These are phyloP conservation scores for Sebastes oblongus DNA, from an alignment of 2,797 vertebrate genomes.

Conservation along the genomic window DNA sequence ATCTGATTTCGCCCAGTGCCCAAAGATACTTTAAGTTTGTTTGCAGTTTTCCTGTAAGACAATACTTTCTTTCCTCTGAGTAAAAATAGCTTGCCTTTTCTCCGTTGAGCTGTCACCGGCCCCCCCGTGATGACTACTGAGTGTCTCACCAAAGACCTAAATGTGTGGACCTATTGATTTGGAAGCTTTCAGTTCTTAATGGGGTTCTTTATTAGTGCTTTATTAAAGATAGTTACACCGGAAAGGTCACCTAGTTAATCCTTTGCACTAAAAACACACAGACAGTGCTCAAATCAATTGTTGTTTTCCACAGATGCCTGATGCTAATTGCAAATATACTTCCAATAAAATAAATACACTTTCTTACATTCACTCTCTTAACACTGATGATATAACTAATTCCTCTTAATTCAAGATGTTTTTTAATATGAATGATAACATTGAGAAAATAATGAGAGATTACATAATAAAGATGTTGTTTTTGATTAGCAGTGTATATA, in stretches of 20 bases:
- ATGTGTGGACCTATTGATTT: conserved; percentile 61
- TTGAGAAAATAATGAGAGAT: background rate
- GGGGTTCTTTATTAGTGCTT: conserved; percentile 45
- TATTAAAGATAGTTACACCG: conserved; percentile 47
- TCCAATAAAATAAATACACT: background rate
- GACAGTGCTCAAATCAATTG: background rate
- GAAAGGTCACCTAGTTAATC: conserved; percentile 46
- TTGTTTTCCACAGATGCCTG: background rate
- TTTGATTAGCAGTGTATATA: background rate
- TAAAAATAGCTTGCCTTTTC: conserved; percentile 48
- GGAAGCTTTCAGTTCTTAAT: conserved; percentile 51
- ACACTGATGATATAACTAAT: background rate
- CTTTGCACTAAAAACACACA: conserved; percentile 21
- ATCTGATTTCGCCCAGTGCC: background rate
- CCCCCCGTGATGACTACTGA: conserved; percentile 26
- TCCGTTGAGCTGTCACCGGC: conserved; percentile 30
- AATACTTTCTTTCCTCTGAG: conserved; percentile 42
- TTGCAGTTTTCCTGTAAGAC: conserved; percentile 39
- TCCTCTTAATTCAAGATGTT: background rate
- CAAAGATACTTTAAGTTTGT: conserved; percentile 18
- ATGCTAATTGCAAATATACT: background rate
- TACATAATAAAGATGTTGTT: background rate
- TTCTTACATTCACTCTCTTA: background rate
- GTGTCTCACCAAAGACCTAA: conserved; percentile 48
- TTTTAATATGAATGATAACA: background rate